phyloP scores from a whole-genome alignment of 2,888 invertebrate genomes.

The Hydraecia micacea region DNA sequence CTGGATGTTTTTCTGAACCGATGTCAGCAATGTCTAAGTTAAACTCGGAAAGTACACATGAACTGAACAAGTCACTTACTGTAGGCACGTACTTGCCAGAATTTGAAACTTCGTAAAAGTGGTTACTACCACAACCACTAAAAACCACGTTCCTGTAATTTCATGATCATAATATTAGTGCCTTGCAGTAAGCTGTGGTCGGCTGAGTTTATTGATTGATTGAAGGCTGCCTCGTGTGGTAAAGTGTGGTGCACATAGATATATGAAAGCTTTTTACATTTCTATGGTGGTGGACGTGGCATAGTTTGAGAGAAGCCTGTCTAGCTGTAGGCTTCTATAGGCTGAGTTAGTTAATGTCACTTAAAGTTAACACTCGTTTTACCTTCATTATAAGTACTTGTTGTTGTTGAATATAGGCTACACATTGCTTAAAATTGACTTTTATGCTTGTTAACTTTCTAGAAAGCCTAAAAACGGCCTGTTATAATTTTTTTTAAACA shows the following conservation, averaged over 20 bases:
- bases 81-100: neutral
- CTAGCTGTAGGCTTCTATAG: neutral
- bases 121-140: too few species aligned
- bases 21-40: neutral
- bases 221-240: neutral
- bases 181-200: neutral
- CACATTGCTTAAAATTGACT: neutral
- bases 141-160: neutral
- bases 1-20: neutral
- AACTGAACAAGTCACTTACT: neutral
- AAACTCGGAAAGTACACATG: neutral
- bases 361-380: neutral
- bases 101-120: neutral
- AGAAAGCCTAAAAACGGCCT: neutral
- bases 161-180: neutral
- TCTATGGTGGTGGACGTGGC: conserved; percentile 2
- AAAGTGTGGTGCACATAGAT: too few species aligned
- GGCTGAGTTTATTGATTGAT: neutral
- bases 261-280: too few species aligned
- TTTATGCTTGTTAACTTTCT: neutral
- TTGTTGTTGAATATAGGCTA: neutral
- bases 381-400: neutral
- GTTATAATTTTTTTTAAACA: too few species aligned
- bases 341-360: too few species aligned
- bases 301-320: neutral